Base-by-base conservation (phyloP, 1,140 invertebrate species). In the Eufriesea mexicana region DNA sequence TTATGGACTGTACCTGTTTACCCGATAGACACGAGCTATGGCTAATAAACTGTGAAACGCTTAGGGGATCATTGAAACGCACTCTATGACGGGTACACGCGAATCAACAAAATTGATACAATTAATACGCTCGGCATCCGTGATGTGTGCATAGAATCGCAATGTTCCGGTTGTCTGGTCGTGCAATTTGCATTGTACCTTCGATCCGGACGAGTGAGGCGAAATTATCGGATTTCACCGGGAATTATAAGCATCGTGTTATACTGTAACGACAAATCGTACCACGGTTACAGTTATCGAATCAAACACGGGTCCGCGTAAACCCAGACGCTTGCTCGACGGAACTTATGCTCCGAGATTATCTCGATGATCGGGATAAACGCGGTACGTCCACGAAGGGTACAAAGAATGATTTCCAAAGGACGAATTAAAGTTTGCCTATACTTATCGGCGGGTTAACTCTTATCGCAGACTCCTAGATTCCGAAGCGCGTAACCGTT, bases 101-200 rank as follows among this genome's bases (percentile, higher is more conserved):
- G 67, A 79, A 79, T 72, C 77, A 47, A 61, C 51, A 61, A 70
- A 72, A 57, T 72, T 79, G 45, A 72, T 55, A 59, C 62, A 77
- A 77, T 76, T 76, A 51, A 76, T 76, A 61, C 25, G 25, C 45
- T 16, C 59, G 25, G 20, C 45, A 28, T 61, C 5, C 14, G 14
- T 16, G 64, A n/a, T n/a, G 64, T 45, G 64, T 45, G 64, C 42
- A 45, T 67, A n/a, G 62, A 66, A 23, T 67, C 64, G 28, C 68
- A 8, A 35, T 54, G 70, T 35, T 72, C 49, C 49, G 70, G 18
- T 55, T 72, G 70, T 76, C 42, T 71, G 18, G 42, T 54, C n/a
- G 42, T 20, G 18, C 20, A 47, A 28, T 49, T 70, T 35, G 66
- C 66, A n/a, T 79, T 70, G 28, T 23, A 20, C 47, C 49, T 72